These are phyloP conservation scores for Aplysia californica DNA, from an alignment of 1,140 invertebrate species.

Conservation along the genomic window DNA sequence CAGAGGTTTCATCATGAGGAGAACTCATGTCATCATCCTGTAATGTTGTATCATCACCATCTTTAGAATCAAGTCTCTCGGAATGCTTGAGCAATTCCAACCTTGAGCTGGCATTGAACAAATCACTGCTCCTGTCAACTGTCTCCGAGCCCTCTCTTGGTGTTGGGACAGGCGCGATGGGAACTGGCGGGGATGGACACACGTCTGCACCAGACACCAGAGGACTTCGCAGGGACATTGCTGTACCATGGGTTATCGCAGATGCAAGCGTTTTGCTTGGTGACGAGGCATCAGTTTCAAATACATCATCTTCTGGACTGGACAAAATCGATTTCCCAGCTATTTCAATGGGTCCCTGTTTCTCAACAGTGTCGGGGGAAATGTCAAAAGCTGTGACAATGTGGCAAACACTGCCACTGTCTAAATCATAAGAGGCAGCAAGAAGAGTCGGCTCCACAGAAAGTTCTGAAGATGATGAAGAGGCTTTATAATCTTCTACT, in stretches of 20 bases:
- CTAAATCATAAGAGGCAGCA: slow-evolving; percentile 66
- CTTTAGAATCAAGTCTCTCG: slow-evolving; percentile 29
- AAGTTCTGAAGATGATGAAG: slow-evolving; percentile 63
- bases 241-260: neutral
- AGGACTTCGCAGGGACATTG: neutral
- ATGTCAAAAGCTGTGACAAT: slow-evolving; percentile 65
- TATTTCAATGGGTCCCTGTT: slow-evolving; percentile 51
- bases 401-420: slow-evolving; percentile 63
- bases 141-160: slow-evolving; percentile 37
- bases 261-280: slow-evolving; percentile 10
- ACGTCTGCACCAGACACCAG: slow-evolving; percentile 37
- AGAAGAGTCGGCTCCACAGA: slow-evolving; percentile 63
- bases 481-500: slow-evolving; percentile 63
- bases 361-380: slow-evolving; percentile 65
- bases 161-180: slow-evolving; percentile 35
- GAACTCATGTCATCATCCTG: slow-evolving; percentile 54
- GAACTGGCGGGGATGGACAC: slow-evolving; percentile 51
- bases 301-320: slow-evolving; percentile 70
- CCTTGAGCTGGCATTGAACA: slow-evolving; percentile 44
- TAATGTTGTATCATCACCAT: slow-evolving; percentile 30
- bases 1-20: slow-evolving; percentile 67
- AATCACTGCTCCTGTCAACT: slow-evolving; percentile 38
- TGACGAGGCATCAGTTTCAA: slow-evolving; percentile 69
- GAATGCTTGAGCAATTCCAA: slow-evolving; percentile 36
- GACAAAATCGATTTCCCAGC: slow-evolving; percentile 64